A percentile compares a stretch with the other conserved stretches of the same genome.
Evolutionary conservation across 2,888 invertebrate genomes (phyloP).

Genomic region (Galeruca laticollis): DNA sequence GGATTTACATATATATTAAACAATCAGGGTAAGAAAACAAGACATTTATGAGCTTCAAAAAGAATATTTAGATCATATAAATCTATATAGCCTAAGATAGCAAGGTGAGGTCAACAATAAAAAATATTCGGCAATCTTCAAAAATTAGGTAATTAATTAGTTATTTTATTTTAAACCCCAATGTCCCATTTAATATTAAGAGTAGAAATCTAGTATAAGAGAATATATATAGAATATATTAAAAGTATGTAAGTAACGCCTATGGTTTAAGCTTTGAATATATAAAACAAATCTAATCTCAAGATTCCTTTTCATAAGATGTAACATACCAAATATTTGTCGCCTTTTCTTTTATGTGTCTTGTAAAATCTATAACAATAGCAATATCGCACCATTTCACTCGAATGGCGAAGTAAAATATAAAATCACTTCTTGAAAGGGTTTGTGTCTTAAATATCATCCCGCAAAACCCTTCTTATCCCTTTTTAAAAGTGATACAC

Average conservation of each 20-base stretch:
- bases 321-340: slow-evolving; percentile 17
- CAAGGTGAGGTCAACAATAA: too few species aligned
- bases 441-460: slow-evolving; percentile 47
- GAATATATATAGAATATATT: not conserved
- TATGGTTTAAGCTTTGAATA: not conserved
- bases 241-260: not conserved
- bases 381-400: slow-evolving; percentile 37
- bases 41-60: too few species aligned
- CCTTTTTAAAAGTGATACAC: slow-evolving; percentile 48
- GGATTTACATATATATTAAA: too few species aligned
- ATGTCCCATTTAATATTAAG: too few species aligned
- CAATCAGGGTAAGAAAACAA: too few species aligned
- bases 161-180: too few species aligned
- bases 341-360: slow-evolving; percentile 30
- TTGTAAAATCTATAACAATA: slow-evolving; percentile 34
- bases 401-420: slow-evolving; percentile 39
- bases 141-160: too few species aligned
- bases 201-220: too few species aligned
- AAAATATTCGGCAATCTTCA: too few species aligned
- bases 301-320: slow-evolving; percentile 7
- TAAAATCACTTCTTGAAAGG: slow-evolving; percentile 50
- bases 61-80: too few species aligned
- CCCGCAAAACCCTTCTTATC: slow-evolving; percentile 47
- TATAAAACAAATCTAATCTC: slow-evolving; percentile 7
- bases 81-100: too few species aligned